Evolutionary conservation across 2,888 invertebrate species (phyloP), one percentile per base, ranked within the genome.

Genomic region (Melieria picta): DNA sequence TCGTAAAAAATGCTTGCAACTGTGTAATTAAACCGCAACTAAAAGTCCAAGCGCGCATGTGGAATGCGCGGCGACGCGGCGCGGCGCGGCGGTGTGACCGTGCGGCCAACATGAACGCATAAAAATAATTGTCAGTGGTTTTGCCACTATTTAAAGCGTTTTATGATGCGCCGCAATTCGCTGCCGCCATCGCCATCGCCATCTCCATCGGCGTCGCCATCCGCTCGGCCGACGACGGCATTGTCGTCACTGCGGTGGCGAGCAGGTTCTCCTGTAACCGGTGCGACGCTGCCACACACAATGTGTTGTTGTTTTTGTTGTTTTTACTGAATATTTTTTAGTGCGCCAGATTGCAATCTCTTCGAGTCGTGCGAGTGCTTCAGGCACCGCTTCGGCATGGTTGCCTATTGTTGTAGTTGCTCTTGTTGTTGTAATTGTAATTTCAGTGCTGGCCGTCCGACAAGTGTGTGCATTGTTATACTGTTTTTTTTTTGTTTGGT

Each of bases 101-200:
- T 71, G 71, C 69, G 64, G 62, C 72, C 58, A 68, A 68, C 64
- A 68, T 64, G 13, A 68, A 50, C 65, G 50, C 71, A 76, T 76
- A 77, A 77, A 77, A 77, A 76, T 74, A 77, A 77, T 77, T 77
- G 76, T 75, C 72, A 74, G 75, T 73, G 74, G 74, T 77, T 76
- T 75, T 76, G 77, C 76, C 74, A 77, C 78, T 73, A 74, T 76
- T 77, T 77, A 72, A 75, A 77, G 74, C 63, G 68, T 74, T 76
- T 78, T 73, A 76, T 71, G 73, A 74, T 72, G 30, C 30, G 30
- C 30, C 30, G 30, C 30, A 30, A 30, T 30, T 30, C 30, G 30
- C 30, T 30, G 30, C 30, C 30, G 30, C 30, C 30, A 30, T 30
- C 30, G 30, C 30, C 30, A 30, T 30, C 30, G 30, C 30, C 30